phyloP scores from a whole-genome alignment of 1,140 invertebrate genomes.

The Chlorops oryzae region DNA sequence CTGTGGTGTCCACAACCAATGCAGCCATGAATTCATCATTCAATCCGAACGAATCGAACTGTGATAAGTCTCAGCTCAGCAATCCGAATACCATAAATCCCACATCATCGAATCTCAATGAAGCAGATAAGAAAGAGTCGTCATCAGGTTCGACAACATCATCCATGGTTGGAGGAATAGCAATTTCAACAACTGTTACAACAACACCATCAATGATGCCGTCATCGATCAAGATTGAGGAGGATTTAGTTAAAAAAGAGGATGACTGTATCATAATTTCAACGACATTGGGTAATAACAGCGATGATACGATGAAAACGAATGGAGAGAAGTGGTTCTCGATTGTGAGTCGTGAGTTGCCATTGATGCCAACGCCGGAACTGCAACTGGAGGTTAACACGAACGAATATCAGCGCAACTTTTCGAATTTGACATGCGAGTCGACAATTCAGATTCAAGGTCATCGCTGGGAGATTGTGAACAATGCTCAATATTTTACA shows the following conservation, averaged over 20 bases:
- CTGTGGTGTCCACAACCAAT: conserved; percentile 17
- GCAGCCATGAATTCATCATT: conserved; percentile 2
- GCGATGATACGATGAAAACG: conserved; percentile 6
- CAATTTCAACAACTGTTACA: not conserved
- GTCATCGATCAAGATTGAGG: conserved; percentile 12
- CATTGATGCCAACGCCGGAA: conserved; percentile 22
- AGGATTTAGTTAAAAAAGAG: conserved; percentile 38
- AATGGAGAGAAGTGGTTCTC: conserved; percentile 55
- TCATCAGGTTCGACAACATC: too few relatives aligned
- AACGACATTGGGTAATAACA: conserved; percentile 24
- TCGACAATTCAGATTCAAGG: conserved; percentile 52
- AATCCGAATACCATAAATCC: not conserved
- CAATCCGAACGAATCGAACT: conserved; percentile 9
- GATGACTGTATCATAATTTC: conserved; percentile 43
- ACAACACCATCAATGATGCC: conserved; percentile 12
- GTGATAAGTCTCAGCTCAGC: conserved; percentile 8
- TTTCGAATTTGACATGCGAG: conserved; percentile 45
- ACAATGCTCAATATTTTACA: conserved; percentile 53
- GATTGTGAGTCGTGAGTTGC: conserved; percentile 43
- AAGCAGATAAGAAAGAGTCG: too few relatives aligned
- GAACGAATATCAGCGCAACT: conserved; percentile 29
- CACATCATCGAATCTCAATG: too few relatives aligned
- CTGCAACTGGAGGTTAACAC: conserved; percentile 29
- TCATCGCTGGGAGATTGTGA: conserved; percentile 56
- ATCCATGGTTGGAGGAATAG: too few relatives aligned